Base-by-base conservation (phyloP, 2,113 vertebrate genomes). In the Rhabdornis inornatus region DNA sequence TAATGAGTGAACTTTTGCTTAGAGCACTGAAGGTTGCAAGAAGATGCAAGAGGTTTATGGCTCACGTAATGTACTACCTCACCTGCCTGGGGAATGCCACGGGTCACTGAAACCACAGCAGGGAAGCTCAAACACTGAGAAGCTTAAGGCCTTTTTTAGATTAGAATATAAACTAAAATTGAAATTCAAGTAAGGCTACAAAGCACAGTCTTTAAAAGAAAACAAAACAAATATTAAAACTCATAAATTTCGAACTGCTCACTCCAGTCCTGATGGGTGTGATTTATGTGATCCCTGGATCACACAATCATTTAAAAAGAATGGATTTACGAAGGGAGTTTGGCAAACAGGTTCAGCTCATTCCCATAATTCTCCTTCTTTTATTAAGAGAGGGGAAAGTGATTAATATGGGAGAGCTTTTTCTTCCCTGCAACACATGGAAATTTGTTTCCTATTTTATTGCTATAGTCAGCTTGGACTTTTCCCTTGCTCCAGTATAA, bases 91-190 rank as follows among this genome's bases (percentile, higher is more conserved):
- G 57, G 70, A 84, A 60, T 3, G 20, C 80, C 59, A 64, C 59
- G 40, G 65, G 78, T 89, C 87, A 79, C 68, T 27, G 68, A 95
- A 94, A 94, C 57, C 87, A 88, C 90, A 72, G 82, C 89, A 90
- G 90, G 77, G 82, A 92, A 69, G 53, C 76, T 95, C 89, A 91
- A 94, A 92, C 49, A 53, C 92, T 82, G 85, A 94, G 78, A 96
- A 96, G 87, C 77, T 96, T 89, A 97, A 96, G 96, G 96, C 95
- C 94, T 95, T 94, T 30, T 83, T 96, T 74, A 87, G 72, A 86
- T 90, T 92, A 94, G 87, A 95, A 90, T 59, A 87, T 6, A 75
- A 91, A 89, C 63, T 71, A 92, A 93, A 96, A 85, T 13, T 69
- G 79, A 71, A 91, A 93, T 85, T 94, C 81, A 95, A 97, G 71